A percentile compares a stretch with the other conserved stretches of the same genome.
Evolutionary conservation across 2,113 vertebrate species (phyloP).

Genomic region (Athene noctua): DNA sequence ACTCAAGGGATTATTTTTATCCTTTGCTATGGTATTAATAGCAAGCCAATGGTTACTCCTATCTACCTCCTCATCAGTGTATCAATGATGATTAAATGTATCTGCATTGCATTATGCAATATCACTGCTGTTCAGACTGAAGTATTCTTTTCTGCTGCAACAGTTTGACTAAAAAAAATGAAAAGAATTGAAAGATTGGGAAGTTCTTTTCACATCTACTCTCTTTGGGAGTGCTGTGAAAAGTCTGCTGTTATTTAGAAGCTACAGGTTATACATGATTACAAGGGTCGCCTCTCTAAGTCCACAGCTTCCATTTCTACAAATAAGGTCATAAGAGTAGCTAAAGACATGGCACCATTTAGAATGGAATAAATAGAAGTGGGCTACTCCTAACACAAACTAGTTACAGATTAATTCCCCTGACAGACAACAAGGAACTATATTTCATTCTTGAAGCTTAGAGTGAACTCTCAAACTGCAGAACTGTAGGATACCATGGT

Average conservation of each 20-base stretch:
- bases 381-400: background rate
- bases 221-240: background rate
- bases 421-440: background rate
- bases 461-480: background rate
- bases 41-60: conserved; percentile 33
- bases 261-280: background rate
- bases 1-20: conserved; percentile 34
- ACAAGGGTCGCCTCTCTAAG: background rate
- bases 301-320: background rate
- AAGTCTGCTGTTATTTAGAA: background rate
- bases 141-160: background rate
- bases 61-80: conserved; percentile 2
- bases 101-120: background rate
- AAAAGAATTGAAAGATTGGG: background rate
- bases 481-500: background rate
- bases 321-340: background rate
- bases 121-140: background rate
- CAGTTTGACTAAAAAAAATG: background rate
- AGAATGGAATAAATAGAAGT: background rate
- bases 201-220: background rate
- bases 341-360: background rate
- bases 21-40: conserved; percentile 23
- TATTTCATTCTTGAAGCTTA: background rate
- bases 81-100: conserved; percentile 18
- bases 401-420: background rate